phyloP scores from a whole-genome alignment of 2,888 invertebrate genomes.

The Orthonevra nobilis region DNA sequence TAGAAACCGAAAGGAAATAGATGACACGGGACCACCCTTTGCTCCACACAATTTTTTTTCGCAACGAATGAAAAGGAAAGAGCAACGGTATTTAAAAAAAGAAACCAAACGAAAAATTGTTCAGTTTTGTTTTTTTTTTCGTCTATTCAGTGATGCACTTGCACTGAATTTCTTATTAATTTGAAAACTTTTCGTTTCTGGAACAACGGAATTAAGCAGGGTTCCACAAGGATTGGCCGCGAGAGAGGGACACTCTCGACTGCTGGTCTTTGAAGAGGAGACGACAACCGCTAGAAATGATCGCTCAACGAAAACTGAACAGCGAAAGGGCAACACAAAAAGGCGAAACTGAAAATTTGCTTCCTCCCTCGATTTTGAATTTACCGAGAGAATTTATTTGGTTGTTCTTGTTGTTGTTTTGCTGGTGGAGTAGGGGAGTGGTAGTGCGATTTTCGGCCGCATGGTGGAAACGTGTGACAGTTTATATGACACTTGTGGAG shows the following conservation, averaged over 20 bases:
- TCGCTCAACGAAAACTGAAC: constrained; percentile 56
- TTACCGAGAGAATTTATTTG: constrained; percentile 1
- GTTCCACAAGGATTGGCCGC: constrained; percentile 49
- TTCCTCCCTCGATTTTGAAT: constrained; percentile 22
- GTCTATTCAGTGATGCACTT: too few species aligned
- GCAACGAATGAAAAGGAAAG: neutral
- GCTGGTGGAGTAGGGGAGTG: neutral
- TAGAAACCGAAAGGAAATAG: constrained; percentile 18
- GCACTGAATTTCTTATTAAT: neutral
- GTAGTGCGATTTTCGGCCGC: neutral
- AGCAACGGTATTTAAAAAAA: constrained; percentile 5
- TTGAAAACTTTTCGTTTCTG: neutral
- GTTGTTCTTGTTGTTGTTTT: neutral
- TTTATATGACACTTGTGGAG: constrained; percentile 4
- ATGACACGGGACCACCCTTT: constrained; percentile 21
- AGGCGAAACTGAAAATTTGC: neutral
- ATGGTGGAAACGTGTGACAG: constrained; percentile 3
- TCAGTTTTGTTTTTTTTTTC: neutral
- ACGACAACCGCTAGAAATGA: constrained; percentile 24
- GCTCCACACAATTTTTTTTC: neutral
- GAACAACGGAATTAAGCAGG: neutral
- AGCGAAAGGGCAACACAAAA: too few species aligned
- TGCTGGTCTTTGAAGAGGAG: neutral
- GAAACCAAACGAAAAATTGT: constrained; percentile 17
- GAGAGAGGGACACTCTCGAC: constrained; percentile 49